Conservation (phyloP, 2,888 invertebrate genomes). For the Polyommatus icarus region DNA sequence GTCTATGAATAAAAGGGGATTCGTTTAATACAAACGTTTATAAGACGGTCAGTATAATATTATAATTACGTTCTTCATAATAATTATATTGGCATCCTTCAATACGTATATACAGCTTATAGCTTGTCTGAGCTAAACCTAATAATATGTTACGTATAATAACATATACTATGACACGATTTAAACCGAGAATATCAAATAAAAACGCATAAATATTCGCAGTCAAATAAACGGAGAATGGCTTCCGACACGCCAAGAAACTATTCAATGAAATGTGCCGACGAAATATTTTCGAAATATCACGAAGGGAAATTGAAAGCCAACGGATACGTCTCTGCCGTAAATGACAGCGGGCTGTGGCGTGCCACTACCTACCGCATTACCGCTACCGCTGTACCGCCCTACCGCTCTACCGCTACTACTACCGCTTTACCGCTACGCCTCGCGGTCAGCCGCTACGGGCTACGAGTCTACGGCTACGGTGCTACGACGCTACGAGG, state of each 20-base stretch:
- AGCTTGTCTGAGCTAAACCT: background rate
- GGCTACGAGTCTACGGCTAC: constrained; percentile 17
- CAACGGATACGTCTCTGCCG: constrained; percentile 20
- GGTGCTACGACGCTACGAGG: background rate
- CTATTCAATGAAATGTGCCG: constrained; percentile 25
- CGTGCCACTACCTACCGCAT: constrained; percentile 22
- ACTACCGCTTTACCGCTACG: constrained; percentile 22
- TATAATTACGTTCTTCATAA: background rate
- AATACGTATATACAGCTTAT: background rate
- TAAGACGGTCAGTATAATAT: background rate
- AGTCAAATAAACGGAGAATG: background rate
- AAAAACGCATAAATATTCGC: constrained; percentile 7
- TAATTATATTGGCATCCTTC: too few relatives aligned
- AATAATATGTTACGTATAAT: background rate
- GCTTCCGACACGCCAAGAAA: constrained; percentile 17
- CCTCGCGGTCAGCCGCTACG: constrained; percentile 32
- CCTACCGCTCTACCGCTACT: constrained; percentile 12
- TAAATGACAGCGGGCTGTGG: constrained; percentile 28
- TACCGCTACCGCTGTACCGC: constrained; percentile 32
- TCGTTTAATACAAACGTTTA: background rate
- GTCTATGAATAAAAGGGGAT: background rate
- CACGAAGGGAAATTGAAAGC: constrained; percentile 31
- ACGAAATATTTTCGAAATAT: constrained; percentile 26
- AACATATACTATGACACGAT: background rate
- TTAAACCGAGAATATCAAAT: background rate